These are phyloP conservation scores for Zoanthus gigantus DNA, from an alignment of 92 coral and sea anemone genomes.

Conservation along the genomic window DNA sequence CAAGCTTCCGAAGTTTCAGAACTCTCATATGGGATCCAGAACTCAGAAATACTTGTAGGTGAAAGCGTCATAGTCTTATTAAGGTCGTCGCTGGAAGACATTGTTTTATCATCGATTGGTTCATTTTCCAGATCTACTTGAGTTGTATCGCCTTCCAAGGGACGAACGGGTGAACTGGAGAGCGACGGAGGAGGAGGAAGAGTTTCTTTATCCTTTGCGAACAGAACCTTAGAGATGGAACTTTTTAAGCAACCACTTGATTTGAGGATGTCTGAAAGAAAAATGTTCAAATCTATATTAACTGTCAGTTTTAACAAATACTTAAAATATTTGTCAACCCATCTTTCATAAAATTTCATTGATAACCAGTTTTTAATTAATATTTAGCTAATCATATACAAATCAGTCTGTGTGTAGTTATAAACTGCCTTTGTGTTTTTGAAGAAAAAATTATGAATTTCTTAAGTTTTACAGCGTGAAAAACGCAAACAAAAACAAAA, in stretches of 20 bases:
- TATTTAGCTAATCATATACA: too few species aligned
- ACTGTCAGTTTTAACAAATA: too few species aligned
- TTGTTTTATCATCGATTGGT: background rate
- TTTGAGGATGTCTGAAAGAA: slow-evolving; percentile 23
- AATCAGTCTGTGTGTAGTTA: too few species aligned
- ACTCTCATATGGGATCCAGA: slow-evolving; percentile 42
- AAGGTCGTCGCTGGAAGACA: background rate
- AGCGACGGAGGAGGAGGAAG: slow-evolving; percentile 22
- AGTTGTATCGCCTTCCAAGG: background rate
- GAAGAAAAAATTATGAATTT: too few species aligned
- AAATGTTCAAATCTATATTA: background rate
- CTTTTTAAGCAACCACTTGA: slow-evolving; percentile 26
- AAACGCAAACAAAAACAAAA: too few species aligned
- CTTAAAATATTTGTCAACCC: too few species aligned
- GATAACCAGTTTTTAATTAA: too few species aligned
- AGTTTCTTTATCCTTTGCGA: slow-evolving; percentile 11
- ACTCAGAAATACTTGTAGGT: slow-evolving; percentile 9
- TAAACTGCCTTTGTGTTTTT: too few species aligned
- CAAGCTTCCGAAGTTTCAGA: slow-evolving; percentile 10
- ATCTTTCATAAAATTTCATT: too few species aligned
- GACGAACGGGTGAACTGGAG: background rate
- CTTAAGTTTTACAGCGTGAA: too few species aligned
- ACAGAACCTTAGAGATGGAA: slow-evolving; percentile 11
- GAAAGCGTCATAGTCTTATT: slow-evolving; percentile 33
- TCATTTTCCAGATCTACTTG: background rate